Evolutionary conservation across 64 coral and sea anemone genomes (phyloP).

Genomic region (Platygyra sinensis): DNA sequence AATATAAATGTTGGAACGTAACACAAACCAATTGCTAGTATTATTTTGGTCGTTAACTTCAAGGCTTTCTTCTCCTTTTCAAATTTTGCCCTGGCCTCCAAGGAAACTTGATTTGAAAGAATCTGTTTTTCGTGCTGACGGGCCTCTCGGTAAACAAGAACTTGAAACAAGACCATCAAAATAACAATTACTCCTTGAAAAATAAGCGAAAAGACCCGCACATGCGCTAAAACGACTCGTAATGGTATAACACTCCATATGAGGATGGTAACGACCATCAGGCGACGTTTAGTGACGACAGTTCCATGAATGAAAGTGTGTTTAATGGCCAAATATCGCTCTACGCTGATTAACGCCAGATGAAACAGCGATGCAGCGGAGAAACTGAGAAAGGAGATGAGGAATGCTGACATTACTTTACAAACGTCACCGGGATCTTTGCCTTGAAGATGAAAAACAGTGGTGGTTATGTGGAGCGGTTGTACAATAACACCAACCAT

Average conservation of each 20-base stretch:
- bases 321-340: not conserved
- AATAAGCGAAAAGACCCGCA: not conserved
- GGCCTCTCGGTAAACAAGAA: not conserved
- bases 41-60: not conserved
- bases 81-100: not conserved
- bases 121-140: not conserved
- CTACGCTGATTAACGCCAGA: not conserved
- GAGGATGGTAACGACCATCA: not conserved
- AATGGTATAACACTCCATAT: not conserved
- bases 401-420: not conserved
- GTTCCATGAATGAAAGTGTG: not conserved
- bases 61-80: not conserved
- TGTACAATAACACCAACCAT: not conserved
- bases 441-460: not conserved
- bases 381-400: not conserved
- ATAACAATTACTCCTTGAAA: not conserved
- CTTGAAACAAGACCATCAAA: not conserved
- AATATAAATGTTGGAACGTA: not conserved
- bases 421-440: not conserved
- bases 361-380: not conserved
- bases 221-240: not conserved
- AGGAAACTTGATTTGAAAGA: not conserved
- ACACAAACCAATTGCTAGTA: not conserved
- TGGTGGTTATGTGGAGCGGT: not conserved
- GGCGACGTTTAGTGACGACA: not conserved